These are phyloP conservation scores for Drepanosiphum platanoidis DNA, from an alignment of 2,888 invertebrate genomes.

Conservation along the genomic window DNA sequence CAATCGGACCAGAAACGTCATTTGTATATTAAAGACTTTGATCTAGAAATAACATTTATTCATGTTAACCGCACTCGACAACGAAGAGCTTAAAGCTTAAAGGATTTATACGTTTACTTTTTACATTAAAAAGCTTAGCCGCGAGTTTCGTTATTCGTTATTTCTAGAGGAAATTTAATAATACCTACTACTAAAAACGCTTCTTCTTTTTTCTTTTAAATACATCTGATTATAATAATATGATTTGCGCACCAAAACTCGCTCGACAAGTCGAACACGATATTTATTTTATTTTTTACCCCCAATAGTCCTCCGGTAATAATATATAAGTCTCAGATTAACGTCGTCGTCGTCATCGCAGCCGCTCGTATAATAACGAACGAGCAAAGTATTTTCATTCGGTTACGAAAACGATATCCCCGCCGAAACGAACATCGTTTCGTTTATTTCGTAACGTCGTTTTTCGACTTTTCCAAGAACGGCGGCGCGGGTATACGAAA, in stretches of 20 bases:
- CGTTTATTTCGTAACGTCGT: neutral
- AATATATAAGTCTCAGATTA: neutral
- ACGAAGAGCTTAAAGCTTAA: constrained; percentile 10
- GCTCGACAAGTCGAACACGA: neutral
- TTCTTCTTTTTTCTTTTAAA: constrained; percentile 3
- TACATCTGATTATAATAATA: neutral
- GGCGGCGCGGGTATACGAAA: neutral
- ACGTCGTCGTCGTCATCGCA: neutral
- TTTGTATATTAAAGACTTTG: constrained; percentile 12
- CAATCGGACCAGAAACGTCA: neutral
- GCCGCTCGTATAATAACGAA: neutral
- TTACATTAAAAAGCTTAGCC: constrained; percentile 17
- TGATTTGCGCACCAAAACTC: neutral
- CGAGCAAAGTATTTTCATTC: neutral
- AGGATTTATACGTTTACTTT: constrained; percentile 46
- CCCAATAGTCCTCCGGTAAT: neutral
- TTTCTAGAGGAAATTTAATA: constrained; percentile 12
- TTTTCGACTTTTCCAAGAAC: too few relatives aligned
- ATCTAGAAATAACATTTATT: constrained; percentile 32
- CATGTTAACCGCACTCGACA: neutral
- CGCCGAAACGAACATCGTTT: neutral
- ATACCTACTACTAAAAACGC: neutral
- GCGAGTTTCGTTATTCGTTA: constrained; percentile 8
- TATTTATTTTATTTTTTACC: too few relatives aligned
- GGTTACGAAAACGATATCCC: neutral